A percentile compares a stretch with the other conserved stretches of the same genome.
Conservation (phyloP, 2,797 vertebrate genomes). For the Spinus pinus region DNA sequence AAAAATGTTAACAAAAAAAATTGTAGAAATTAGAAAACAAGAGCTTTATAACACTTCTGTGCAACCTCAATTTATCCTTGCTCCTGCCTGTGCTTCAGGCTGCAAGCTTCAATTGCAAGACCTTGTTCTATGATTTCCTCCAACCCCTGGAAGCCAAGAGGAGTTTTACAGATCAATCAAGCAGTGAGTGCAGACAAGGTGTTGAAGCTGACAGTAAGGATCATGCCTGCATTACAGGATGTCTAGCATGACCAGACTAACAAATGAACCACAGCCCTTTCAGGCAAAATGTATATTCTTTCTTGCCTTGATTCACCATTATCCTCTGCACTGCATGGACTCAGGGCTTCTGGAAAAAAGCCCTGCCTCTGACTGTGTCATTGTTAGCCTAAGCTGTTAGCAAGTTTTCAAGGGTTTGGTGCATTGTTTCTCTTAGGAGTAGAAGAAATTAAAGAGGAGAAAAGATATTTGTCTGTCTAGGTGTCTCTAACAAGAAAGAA, state of each 20-base stretch:
- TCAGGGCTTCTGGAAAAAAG: neutral
- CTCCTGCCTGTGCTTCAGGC: neutral
- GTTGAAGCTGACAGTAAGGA: neutral
- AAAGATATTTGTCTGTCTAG: neutral
- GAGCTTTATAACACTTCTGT: neutral
- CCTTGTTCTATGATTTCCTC: neutral
- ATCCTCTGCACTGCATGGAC: neutral
- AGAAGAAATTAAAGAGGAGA: neutral
- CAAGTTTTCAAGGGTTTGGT: neutral
- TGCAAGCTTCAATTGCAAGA: neutral
- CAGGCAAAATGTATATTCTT: neutral
- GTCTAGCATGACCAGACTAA: neutral
- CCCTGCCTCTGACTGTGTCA: neutral
- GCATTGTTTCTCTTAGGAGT: neutral
- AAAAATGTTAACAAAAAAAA: neutral
- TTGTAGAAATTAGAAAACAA: neutral
- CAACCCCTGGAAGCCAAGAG: neutral
- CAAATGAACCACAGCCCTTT: neutral
- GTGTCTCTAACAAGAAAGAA: neutral
- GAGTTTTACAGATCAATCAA: neutral
- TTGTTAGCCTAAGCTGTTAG: neutral
- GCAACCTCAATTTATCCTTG: neutral
- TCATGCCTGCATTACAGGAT: neutral
- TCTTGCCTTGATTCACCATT: conserved; percentile 30
- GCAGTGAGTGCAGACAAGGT: neutral